Percentiles rank a stretch among this genome's conserved stretches.
Conservation (phyloP, 1,140 invertebrate genomes). For the Apis mellifera region Amel_HAv3.1 CM009933.2:13227501-13228000, state of each 20-base stretch:
- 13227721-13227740: constrained; percentile 6
- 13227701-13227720: background rate
- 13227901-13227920: constrained; percentile 57
- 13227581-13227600: background rate
- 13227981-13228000: constrained; percentile 79
- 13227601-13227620: too few species aligned
- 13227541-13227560: constrained; percentile 68
- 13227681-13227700: background rate
- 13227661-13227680: background rate
- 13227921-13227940: constrained; percentile 67
- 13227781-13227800: constrained; percentile 49
- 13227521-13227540: constrained; percentile 59
- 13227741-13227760: constrained; percentile 1
- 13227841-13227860: background rate
- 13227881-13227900: constrained; percentile 53
- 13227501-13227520: constrained; percentile 34
- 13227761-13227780: background rate
- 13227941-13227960: constrained; percentile 55
- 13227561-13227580: constrained; percentile 39
- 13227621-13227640: background rate
- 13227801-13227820: constrained; percentile 3
- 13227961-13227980: constrained; percentile 30
- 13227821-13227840: background rate
- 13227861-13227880: constrained; percentile 37
- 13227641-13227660: background rate